These are phyloP conservation scores for Oncorhynchus tshawytscha DNA, from an alignment of 2,113 vertebrate species.

Conservation along the genomic window DNA sequence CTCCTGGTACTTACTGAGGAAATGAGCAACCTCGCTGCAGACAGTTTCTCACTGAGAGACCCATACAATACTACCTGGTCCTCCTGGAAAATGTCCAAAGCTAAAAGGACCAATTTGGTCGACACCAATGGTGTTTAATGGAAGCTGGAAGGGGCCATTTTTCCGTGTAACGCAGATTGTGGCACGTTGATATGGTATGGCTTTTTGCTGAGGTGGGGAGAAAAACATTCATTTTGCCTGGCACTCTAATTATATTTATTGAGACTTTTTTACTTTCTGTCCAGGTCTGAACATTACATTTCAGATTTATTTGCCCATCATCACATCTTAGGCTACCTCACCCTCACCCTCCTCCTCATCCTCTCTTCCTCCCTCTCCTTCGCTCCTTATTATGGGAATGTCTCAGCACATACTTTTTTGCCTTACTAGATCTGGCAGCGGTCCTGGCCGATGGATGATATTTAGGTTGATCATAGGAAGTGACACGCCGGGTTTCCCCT, in stretches of 20 bases:
- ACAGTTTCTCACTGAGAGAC: constrained; percentile 54
- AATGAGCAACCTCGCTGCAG: constrained; percentile 54
- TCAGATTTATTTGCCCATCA: constrained; percentile 46
- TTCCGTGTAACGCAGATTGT: constrained; percentile 45
- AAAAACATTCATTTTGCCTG: constrained; percentile 49
- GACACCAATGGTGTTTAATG: constrained; percentile 53
- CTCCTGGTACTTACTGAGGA: constrained; percentile 48
- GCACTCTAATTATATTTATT: constrained; percentile 50
- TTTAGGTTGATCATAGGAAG: constrained; percentile 76
- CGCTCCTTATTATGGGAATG: constrained; percentile 56
- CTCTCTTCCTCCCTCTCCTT: constrained; percentile 27
- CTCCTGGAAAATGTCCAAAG: constrained; percentile 60
- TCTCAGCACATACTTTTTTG: constrained; percentile 62
- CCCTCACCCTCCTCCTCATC: constrained; percentile 27
- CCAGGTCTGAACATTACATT: constrained; percentile 45
- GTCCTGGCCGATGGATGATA: constrained; percentile 65
- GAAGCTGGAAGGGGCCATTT: constrained; percentile 55
- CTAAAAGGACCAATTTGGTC: constrained; percentile 62
- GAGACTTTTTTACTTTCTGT: constrained; percentile 45
- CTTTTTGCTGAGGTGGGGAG: constrained; percentile 62
- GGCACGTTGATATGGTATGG: constrained; percentile 43
- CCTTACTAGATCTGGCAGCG: constrained; percentile 65
- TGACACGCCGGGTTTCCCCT: constrained; percentile 72
- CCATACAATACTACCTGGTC: constrained; percentile 57
- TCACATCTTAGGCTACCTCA: constrained; percentile 46